A percentile compares a stretch with the other conserved stretches of the same genome.
phyloP scores from a whole-genome alignment of 2,888 invertebrate genomes.

The Diarsia mendica region DNA sequence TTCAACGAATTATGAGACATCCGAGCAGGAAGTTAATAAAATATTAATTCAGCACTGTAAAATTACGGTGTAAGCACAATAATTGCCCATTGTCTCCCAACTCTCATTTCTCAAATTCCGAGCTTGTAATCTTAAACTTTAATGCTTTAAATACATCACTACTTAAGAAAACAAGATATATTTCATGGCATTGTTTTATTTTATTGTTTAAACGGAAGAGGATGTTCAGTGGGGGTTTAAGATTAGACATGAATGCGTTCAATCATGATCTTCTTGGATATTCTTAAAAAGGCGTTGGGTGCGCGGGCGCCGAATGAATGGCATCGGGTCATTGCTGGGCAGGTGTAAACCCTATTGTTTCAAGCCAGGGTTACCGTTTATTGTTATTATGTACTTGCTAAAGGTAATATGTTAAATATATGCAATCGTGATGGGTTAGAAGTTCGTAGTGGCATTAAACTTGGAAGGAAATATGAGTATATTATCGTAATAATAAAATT shows the following conservation, averaged over 20 bases:
- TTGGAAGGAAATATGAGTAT: constrained; percentile 28
- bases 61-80: constrained; percentile 48
- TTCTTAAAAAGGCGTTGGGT: constrained; percentile 62
- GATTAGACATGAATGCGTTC: constrained; percentile 44
- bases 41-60: constrained; percentile 31
- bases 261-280: constrained; percentile 58
- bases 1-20: constrained; percentile 48
- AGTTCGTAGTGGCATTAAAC: constrained; percentile 49
- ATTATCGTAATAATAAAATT: constrained; percentile 31
- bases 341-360: constrained; percentile 70
- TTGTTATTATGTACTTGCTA: constrained; percentile 37
- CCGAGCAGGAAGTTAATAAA: constrained; percentile 42
- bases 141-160: constrained; percentile 31
- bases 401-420: constrained; percentile 50
- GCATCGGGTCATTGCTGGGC: constrained; percentile 70
- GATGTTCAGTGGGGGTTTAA: constrained; percentile 18
- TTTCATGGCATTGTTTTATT: constrained; percentile 44
- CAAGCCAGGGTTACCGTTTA: constrained; percentile 52
- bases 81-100: constrained; percentile 44
- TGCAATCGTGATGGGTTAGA: constrained; percentile 55
- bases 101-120: constrained; percentile 33
- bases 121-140: constrained; percentile 39
- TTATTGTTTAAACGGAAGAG: constrained; percentile 35
- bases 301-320: constrained; percentile 64
- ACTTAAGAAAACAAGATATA: constrained; percentile 43